phyloP scores from a whole-genome alignment of 2,888 invertebrate species.

The Sclerodermus sp. region DNA sequence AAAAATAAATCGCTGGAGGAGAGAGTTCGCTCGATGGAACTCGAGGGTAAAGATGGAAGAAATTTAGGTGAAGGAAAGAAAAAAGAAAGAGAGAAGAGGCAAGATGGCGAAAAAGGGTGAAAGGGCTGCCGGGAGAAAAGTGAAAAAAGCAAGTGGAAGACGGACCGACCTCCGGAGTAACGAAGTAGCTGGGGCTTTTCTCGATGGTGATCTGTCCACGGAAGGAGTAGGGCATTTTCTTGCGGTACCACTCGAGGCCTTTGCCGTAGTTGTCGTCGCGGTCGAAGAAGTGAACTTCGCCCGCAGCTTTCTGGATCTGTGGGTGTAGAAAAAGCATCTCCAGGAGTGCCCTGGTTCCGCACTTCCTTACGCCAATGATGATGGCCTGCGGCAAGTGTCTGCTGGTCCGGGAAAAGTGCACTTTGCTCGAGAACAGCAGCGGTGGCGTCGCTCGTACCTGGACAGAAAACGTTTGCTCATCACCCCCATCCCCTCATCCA shows the following conservation, averaged over 20 bases:
- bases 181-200: constrained; percentile 97
- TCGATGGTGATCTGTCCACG: constrained; percentile 93
- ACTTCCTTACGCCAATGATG: constrained; percentile 94
- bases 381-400: constrained; percentile 76
- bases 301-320: constrained; percentile 87
- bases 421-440: constrained; percentile 55
- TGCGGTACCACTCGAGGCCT: constrained; percentile 93
- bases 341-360: constrained; percentile 92
- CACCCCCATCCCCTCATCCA: too few species aligned
- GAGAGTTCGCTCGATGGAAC: background rate
- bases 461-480: too few species aligned
- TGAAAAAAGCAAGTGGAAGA: too few species aligned
- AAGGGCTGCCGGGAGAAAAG: too few species aligned
- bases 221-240: constrained; percentile 92
- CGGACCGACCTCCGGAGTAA: constrained; percentile 85
- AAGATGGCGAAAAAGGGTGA: too few species aligned
- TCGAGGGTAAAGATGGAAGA: background rate
- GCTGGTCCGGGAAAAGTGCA: constrained; percentile 67
- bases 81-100: constrained; percentile 1
- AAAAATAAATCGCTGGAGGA: too few species aligned
- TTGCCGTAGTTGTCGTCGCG: constrained; percentile 88
- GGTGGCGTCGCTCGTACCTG: constrained; percentile 59
- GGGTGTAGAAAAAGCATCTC: constrained; percentile 96
- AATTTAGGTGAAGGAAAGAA: background rate
- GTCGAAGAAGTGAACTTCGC: constrained; percentile 97